Evolutionary conservation across 2,888 invertebrate genomes (phyloP).

Genomic region (Agrilus biguttatus): DNA sequence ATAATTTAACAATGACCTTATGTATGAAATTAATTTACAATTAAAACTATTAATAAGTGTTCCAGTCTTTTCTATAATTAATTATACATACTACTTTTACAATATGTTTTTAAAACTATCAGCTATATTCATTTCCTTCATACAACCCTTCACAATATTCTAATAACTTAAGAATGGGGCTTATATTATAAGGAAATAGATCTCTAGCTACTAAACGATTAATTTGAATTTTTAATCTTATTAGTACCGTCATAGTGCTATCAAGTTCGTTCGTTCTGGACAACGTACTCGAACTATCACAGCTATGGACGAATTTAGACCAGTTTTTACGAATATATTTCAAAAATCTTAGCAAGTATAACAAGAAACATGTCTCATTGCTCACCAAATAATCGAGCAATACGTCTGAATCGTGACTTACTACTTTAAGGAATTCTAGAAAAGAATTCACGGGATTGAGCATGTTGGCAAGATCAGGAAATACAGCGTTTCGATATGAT

Average conservation of each 20-base stretch:
- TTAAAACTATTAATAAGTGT: too few species aligned
- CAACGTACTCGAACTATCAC: constrained; percentile 35
- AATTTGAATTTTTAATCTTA: constrained; percentile 64
- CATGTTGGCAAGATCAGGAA: constrained; percentile 66
- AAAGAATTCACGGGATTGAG: constrained; percentile 78
- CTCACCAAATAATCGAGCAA: constrained; percentile 74
- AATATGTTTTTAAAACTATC: constrained; percentile 21
- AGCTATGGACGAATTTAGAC: constrained; percentile 67
- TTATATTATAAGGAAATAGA: constrained; percentile 81
- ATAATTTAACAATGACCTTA: too few species aligned
- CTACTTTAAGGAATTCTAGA: constrained; percentile 70
- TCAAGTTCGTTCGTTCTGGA: constrained; percentile 43
- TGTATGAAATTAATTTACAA: too few species aligned
- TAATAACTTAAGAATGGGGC: constrained; percentile 67
- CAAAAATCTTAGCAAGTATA: constrained; percentile 69
- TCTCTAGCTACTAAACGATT: constrained; percentile 69
- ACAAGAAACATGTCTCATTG: constrained; percentile 79
- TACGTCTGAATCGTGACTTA: constrained; percentile 67
- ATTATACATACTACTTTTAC: neutral
- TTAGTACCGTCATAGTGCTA: constrained; percentile 72
- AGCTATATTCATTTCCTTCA: constrained; percentile 70
- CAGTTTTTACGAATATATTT: constrained; percentile 75
- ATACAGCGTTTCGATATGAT: constrained; percentile 65
- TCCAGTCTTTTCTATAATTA: neutral
- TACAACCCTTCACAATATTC: constrained; percentile 75